phyloP scores from a whole-genome alignment of 2,113 vertebrate genomes.

The Eretmodus cyanostictus region DNA sequence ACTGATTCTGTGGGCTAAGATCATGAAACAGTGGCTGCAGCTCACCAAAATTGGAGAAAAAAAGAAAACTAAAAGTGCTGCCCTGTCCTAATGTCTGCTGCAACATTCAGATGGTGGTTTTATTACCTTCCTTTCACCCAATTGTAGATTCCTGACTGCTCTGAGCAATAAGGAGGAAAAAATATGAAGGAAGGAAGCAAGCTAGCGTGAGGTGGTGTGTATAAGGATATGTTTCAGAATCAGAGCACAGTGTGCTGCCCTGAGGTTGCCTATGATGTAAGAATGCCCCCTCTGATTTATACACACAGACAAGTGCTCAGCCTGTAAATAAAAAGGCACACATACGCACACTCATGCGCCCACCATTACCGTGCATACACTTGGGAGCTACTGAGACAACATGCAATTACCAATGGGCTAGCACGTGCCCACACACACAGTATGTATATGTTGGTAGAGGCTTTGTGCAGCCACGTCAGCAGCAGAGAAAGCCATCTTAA shows the following conservation, averaged over 20 bases:
- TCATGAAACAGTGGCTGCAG: not conserved
- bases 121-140: not conserved
- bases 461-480: constrained; percentile 9
- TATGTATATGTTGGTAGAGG: not conserved
- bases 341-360: not conserved
- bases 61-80: not conserved
- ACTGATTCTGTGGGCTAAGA: not conserved
- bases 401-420: not conserved
- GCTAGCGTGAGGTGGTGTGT: not conserved
- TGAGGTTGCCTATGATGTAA: constrained; percentile 37
- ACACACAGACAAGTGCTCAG: constrained; percentile 43
- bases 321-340: constrained; percentile 32
- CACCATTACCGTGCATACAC: not conserved
- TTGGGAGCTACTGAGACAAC: not conserved
- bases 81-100: not conserved
- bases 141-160: not conserved
- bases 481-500: not conserved
- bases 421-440: not conserved
- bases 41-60: not conserved
- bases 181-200: not conserved
- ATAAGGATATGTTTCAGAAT: not conserved
- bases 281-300: constrained; percentile 46
- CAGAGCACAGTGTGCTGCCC: not conserved
- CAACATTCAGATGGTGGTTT: not conserved
- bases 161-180: not conserved